Evolutionary conservation across 2,113 vertebrate species (phyloP).

Genomic region (Pseudonaja textilis): DNA sequence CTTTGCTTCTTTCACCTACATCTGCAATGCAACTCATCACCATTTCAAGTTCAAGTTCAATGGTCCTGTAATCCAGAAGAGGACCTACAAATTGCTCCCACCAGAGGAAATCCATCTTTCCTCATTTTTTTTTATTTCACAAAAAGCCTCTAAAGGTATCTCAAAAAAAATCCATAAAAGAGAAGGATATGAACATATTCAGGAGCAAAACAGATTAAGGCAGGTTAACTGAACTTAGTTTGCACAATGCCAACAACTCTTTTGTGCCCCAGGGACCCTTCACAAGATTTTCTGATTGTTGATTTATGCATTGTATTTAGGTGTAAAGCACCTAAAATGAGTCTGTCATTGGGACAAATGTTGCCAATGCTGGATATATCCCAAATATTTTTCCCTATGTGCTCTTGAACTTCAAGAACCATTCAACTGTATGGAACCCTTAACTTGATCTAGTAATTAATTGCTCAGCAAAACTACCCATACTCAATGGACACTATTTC

Average conservation of each 20-base stretch:
- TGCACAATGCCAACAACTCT: not conserved
- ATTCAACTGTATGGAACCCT: not conserved
- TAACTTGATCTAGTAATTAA: not conserved
- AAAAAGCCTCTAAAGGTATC: not conserved
- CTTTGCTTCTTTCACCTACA: not conserved
- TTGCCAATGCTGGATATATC: not conserved
- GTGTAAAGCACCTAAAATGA: not conserved
- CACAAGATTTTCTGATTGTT: not conserved
- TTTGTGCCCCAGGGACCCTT: not conserved
- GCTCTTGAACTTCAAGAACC: not conserved
- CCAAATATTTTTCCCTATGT: not conserved
- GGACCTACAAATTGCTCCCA: not conserved
- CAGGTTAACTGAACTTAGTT: not conserved
- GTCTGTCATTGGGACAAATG: not conserved
- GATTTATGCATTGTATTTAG: not conserved
- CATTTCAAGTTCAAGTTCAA: not conserved
- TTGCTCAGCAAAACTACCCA: not conserved
- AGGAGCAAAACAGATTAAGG: not conserved
- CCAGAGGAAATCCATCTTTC: not conserved
- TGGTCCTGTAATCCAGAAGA: not conserved
- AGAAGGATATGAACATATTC: not conserved
- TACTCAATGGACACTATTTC: not conserved
- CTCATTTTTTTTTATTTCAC: not conserved
- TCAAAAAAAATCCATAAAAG: not conserved
- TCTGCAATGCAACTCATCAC: not conserved